Conservation (phyloP, 2,888 invertebrate genomes). For the Scaeva pyrastri region DNA sequence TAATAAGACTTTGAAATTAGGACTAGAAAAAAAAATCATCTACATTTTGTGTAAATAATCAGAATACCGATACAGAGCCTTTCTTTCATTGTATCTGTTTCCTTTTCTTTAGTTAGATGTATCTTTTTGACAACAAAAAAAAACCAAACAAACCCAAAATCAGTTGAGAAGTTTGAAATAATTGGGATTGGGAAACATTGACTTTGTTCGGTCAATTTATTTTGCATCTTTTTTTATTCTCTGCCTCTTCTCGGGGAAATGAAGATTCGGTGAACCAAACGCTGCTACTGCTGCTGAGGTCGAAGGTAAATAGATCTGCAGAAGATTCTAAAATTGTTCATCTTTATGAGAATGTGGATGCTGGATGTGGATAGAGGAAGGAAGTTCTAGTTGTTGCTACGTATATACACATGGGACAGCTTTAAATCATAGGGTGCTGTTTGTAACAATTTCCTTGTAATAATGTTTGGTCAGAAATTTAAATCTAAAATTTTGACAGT, state of each 20-base stretch:
- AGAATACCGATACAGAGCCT: not conserved
- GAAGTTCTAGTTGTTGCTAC: not conserved
- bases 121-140: not conserved
- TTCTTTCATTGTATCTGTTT: conserved; percentile 6
- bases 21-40: not conserved
- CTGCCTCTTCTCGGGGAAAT: conserved; percentile 3
- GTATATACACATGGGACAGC: too few species aligned
- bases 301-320: conserved; percentile 64
- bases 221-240: conserved; percentile 19
- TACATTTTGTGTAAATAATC: conserved; percentile 21
- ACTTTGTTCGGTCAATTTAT: conserved; percentile 48
- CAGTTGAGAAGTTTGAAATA: conserved; percentile 30
- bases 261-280: conserved; percentile 47
- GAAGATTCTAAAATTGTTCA: conserved; percentile 46
- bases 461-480: too few species aligned
- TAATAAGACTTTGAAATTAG: conserved; percentile 18
- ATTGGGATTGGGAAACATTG: conserved; percentile 49
- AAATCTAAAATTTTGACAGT: too few species aligned
- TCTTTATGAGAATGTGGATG: conserved; percentile 28
- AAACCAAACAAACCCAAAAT: conserved; percentile 18
- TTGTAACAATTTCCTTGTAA: too few species aligned
- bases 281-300: too few species aligned
- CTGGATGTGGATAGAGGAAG: conserved; percentile 2
- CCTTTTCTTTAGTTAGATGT: not conserved
- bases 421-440: too few species aligned